Evolutionary conservation across 2,888 invertebrate genomes (phyloP), one percentile per base, ranked within the genome.

Genomic region (Dicycla oo): DNA sequence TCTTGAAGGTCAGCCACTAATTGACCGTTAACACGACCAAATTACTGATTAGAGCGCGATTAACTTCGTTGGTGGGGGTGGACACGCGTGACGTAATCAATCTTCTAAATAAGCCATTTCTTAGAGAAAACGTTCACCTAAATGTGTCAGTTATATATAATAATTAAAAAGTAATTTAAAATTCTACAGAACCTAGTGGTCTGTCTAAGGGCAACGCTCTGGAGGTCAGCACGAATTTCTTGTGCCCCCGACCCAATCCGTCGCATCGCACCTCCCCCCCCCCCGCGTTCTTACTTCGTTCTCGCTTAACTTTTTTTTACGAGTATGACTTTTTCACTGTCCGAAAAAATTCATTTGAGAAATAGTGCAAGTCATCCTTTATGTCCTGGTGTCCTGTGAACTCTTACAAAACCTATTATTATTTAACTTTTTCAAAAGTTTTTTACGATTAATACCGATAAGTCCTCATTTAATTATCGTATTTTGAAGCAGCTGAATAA

Each of bases 11-110:
- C 69, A 67, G 26, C 5, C 43, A 74, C 73, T 83, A 82, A 83
- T 75, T 85, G 85, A 43, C 69, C 67, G 71, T 85, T 83, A 84
- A 85, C 75, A 60, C 71, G 75, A 58, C 73, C 78, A 75, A 85
- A 83, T 82, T 80, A 71, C 68, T 67, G 58, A 80, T 85, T 75
- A 73, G 68, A 75, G 68, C 40, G 30, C 72, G 64, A 80, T 82
- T 80, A 75, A 75, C 13, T 72, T 63, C 43, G 58, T 66, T 54
- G 47, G 75, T 80, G 57, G 51, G 47, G 66, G 56, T 62, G 66
- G 43, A 71, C 60, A 77, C 43, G 47, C 38, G 53, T 70, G 64
- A 68, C 69, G 60, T 67, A 65, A 81, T 71, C 47, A 69, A 61
- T 80, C 60, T 67, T 63, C 40, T 57, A 30, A 75, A 69, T 67